Evolutionary conservation across 2,113 vertebrate species (phyloP), one percentile per base, ranked within the genome.

Genomic region (Engraulis encrasicolus): DNA sequence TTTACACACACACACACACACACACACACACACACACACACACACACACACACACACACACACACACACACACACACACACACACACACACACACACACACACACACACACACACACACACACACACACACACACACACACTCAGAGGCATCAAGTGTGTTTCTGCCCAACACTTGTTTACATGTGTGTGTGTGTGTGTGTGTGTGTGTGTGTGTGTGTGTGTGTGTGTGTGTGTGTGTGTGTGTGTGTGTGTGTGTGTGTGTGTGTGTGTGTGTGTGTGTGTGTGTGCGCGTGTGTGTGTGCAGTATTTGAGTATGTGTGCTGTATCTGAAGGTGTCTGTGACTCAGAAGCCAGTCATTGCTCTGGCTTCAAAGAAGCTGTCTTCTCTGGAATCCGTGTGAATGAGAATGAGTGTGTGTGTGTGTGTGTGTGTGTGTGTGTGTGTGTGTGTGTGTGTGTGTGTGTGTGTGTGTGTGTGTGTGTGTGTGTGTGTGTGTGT

Each of bases 341-440:
- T 14, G 66, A 19, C 58, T 27, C 1, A 6, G 81, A 27, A 18
- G 45, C 66, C 27, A 74, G 66, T 34, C 66, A 74, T 31, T 34
- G 66, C 11, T 74, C 66, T 74, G 31, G 66, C 66, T 17, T 74
- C 66, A 74, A 74, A 74, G 66, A 34, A 74, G 34, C n/a, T n/a
- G n/a, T n/a, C n/a, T n/a, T 15, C 27, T 17, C 27, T 34, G 66
- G 66, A 74, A 74, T 74, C 66, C 66, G 34, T 74, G 66, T 74
- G 66, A 74, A 74, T 74, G 66, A 34, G 66, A 34, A 34, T 17
- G 27, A 36, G 9, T 74, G 7, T 74, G 66, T 74, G 66, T 74
- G 27, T 71, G 61, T 71, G n/a, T 71, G 61, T 71, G 23, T 71
- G 23, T 71, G 61, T 71, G 61, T 71, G 7, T 71, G 61, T 71